phyloP scores from a whole-genome alignment of 2,888 invertebrate genomes.

The Sinelater perroti region DNA sequence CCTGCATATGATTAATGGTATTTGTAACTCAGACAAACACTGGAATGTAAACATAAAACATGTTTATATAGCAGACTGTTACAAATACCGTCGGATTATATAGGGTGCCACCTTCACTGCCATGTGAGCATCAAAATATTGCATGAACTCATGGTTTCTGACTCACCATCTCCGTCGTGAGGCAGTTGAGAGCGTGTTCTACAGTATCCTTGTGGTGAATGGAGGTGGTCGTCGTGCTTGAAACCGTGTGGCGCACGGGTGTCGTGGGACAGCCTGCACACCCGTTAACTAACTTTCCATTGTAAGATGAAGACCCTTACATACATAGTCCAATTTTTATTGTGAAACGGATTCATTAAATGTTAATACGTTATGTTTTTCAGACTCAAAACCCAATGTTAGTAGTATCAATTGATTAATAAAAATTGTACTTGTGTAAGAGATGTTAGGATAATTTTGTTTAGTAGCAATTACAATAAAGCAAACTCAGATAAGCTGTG shows the following conservation, averaged over 20 bases:
- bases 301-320: constrained; percentile 35
- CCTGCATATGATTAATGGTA: constrained; percentile 2
- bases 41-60: neutral
- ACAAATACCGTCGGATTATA: constrained; percentile 20
- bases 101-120: constrained; percentile 6
- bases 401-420: constrained; percentile 18
- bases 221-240: constrained; percentile 59
- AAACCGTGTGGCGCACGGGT: constrained; percentile 60
- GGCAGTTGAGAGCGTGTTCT: constrained; percentile 79
- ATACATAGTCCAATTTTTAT: constrained; percentile 39
- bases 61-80: neutral
- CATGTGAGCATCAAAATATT: constrained; percentile 28
- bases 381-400: too few relatives aligned
- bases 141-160: constrained; percentile 45
- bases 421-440: constrained; percentile 34
- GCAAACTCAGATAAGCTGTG: constrained; percentile 12
- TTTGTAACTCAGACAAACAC: constrained; percentile 25
- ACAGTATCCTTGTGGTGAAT: constrained; percentile 67
- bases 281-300: constrained; percentile 43
- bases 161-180: constrained; percentile 88
- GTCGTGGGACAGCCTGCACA: constrained; percentile 71
- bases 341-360: constrained; percentile 1
- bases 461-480: constrained; percentile 8
- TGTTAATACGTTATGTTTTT: constrained; percentile 4
- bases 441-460: constrained; percentile 12